Conservation (phyloP, 2,797 vertebrate genomes). For the Hydrocynus forskahlii region DNA sequence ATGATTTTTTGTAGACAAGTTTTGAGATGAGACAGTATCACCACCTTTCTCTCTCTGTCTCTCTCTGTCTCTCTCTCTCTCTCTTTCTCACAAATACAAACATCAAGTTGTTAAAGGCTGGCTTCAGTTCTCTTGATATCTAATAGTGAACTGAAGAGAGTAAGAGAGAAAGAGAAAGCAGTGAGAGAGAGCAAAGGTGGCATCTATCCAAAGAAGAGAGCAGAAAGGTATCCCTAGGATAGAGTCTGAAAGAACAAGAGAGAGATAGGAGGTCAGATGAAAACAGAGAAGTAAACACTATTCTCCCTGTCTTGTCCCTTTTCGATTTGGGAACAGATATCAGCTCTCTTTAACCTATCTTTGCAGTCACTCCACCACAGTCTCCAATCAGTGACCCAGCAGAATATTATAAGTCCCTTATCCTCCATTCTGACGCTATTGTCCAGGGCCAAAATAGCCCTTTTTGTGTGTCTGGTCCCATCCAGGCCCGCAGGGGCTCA, state of each 20-base stretch:
- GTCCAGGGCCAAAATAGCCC: constrained; percentile 44
- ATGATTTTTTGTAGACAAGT: not conserved
- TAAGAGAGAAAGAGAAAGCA: not conserved
- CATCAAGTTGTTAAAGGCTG: too few species aligned
- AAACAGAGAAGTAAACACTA: constrained; percentile 20
- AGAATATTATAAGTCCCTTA: constrained; percentile 44
- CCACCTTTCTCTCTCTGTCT: too few species aligned
- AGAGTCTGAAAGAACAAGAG: constrained; percentile 29
- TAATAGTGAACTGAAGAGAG: not conserved
- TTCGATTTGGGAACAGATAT: constrained; percentile 37
- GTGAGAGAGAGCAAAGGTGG: not conserved
- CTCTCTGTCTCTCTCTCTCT: too few species aligned
- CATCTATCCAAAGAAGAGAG: not conserved
- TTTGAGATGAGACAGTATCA: too few species aligned
- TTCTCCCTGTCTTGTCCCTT: constrained; percentile 18
- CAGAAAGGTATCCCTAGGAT: not conserved
- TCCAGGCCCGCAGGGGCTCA: constrained; percentile 42
- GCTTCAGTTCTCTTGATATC: too few species aligned
- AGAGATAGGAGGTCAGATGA: constrained; percentile 47
- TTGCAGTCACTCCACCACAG: not conserved
- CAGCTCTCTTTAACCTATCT: constrained; percentile 14
- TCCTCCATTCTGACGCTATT: constrained; percentile 35
- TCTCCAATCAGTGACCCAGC: constrained; percentile 22
- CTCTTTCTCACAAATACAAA: too few species aligned
- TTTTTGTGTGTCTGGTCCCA: constrained; percentile 43